Evolutionary conservation across 2,797 vertebrate species (phyloP), one percentile per base, ranked within the genome.

Genomic region (Gouania willdenowi): DNA sequence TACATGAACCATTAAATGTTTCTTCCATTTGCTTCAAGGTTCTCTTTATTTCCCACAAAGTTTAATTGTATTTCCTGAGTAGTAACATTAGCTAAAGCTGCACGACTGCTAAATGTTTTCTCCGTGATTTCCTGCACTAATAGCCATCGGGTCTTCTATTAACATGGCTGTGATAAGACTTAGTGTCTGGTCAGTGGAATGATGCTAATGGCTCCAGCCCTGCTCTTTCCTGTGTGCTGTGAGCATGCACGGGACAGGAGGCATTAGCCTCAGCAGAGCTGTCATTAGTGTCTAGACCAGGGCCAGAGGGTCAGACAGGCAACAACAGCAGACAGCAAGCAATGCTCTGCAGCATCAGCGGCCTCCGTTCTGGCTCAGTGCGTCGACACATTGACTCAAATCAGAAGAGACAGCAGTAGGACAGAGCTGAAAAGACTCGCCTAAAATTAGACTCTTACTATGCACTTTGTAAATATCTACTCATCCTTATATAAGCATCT

Each of bases 251-350:
- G 33, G 44, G 59, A 69, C 66, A 51, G 60, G 66, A 77, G 57
- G 48, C 65, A 65, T 81, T 76, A 72, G 39, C 14, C 66, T 68
- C 43, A 62, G 56, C 6, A 43, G 13, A 53, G 59, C 71, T 74
- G 72, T 80, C 78, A 79, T 82, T 76, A 76, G 41, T 29, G 71
- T 73, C 79, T 71, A 68, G 77, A 82, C 79, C 51, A 10, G 66
- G 70, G 60, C 65, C 57, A 61, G 25, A 8, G 57, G 81, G 82
- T 81, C 71, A 79, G 61, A 46, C 66, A 61, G 65, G 21, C 61
- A 23, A 38, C 18, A 28, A 53, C 9, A 65, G 11, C 40, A 71
- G 61, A 61, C 67, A 49, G 30, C 50, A 44, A 71, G 66, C 66
- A 61, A 58, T 47, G 41, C 51, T 16, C 31, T 70, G 26, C 45